Percentiles rank a stretch among this genome's conserved stretches.
Evolutionary conservation across 2,797 vertebrate genomes (phyloP).

Genomic region (Acrocephalus scirpaceus): DNA sequence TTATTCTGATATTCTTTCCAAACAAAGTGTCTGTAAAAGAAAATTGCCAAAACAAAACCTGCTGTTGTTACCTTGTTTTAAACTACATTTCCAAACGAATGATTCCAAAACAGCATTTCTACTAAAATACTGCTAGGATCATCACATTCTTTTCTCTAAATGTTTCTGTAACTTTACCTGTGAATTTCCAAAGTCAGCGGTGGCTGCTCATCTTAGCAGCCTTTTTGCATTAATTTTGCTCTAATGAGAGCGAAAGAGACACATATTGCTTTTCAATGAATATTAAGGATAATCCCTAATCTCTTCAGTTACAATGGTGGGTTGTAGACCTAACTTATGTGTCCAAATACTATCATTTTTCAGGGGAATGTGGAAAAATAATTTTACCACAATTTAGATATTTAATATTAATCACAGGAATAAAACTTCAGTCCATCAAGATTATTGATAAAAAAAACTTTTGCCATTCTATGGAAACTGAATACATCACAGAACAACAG

Average conservation of each 20-base stretch:
- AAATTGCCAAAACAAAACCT: background rate
- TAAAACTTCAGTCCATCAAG: background rate
- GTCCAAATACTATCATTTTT: background rate
- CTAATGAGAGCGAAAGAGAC: background rate
- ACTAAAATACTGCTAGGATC: background rate
- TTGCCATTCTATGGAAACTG: background rate
- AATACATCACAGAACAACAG: background rate
- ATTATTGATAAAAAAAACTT: background rate
- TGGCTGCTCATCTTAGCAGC: background rate
- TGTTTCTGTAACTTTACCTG: background rate
- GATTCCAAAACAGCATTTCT: background rate
- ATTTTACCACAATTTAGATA: background rate
- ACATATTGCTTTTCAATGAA: background rate
- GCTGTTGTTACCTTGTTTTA: background rate
- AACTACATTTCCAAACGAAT: background rate
- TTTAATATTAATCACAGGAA: background rate
- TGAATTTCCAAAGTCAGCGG: background rate
- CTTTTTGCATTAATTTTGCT: background rate
- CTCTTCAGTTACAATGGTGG: background rate
- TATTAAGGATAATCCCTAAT: background rate
- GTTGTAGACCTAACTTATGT: background rate
- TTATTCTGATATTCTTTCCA: background rate
- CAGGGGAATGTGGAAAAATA: background rate
- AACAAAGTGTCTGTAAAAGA: background rate
- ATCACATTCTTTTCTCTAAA: background rate